phyloP scores from a whole-genome alignment of 2,113 vertebrate genomes.

The Murina feae region DNA sequence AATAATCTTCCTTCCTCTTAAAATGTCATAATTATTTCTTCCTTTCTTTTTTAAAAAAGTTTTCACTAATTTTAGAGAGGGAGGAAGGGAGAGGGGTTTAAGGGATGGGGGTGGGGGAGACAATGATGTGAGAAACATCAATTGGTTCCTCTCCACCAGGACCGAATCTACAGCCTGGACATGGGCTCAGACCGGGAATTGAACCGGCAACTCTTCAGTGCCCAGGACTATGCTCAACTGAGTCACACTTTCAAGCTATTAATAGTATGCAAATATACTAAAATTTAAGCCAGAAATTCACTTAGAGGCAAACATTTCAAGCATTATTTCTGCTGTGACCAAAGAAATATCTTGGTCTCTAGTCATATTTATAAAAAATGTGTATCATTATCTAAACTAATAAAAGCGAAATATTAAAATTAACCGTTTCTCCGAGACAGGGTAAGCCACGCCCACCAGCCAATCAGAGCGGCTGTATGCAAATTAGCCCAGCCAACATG shows the following conservation, averaged over 20 bases:
- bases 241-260: neutral
- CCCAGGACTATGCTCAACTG: neutral
- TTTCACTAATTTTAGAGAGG: neutral
- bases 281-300: slow-evolving; percentile 20
- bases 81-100: no score
- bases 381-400: neutral
- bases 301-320: neutral
- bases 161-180: neutral
- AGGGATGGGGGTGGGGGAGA: no score
- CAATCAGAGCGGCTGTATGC: no score
- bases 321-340: neutral
- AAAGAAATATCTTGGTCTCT: slow-evolving; percentile 11
- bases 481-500: no score
- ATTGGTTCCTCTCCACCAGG: neutral
- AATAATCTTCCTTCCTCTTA: neutral
- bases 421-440: no score
- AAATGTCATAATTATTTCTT: neutral
- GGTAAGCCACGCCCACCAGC: no score
- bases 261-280: neutral
- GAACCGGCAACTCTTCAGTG: neutral
- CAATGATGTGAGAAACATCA: neutral
- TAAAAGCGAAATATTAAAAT: no score
- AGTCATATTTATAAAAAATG: slow-evolving; percentile 13
- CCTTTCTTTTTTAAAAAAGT: neutral
- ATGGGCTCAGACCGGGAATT: neutral